Evolutionary conservation across 2,888 invertebrate genomes (phyloP), one percentile per base, ranked within the genome.

Genomic region (Mythimna ferrago): DNA sequence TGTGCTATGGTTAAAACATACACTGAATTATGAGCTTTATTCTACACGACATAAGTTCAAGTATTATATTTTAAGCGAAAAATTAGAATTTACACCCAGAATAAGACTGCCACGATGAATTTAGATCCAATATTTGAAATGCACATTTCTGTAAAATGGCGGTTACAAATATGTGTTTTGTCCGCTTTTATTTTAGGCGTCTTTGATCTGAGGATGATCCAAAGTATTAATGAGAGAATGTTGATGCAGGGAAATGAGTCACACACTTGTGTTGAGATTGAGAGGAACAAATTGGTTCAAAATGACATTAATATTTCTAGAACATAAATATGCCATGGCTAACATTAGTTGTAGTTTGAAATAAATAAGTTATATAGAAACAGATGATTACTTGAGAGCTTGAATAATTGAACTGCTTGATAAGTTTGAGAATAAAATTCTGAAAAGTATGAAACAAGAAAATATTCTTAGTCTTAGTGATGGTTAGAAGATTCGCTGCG

Each of bases 171-270:
- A 60, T 62, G 64, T 66, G 58, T 80, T 74, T 70, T 58, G 64
- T 83, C n/a, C 44, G 58, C 35, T 67, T 65, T 68, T 67, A 71
- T 66, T 81, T 79, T 68, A 9, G 71, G 38, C 26, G 53, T 44
- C 82, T 81, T 81, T 83, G 80, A 80, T 81, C 66, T 73, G 41
- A 64, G 51, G 66, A 56, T 57, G 60, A 71, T 83, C 60, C 69
- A 54, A 63, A 57, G 58, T 74, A 66, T 74, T 74, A 74, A 73
- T 61, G 64, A 67, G 57, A 62, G 56, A 56, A 71, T 68, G 58
- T 56, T 74, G 58, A 81, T 53, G 44, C 56, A 74, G 80, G 26
- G 80, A 74, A 71, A 80, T 81, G 75, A 83, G 51, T 74, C 70
- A 83, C 66, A 58, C 67, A 71, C 35, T 56, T 58, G 26, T 54